Conservation (phyloP, 1,140 invertebrate species). For the Bombus haemorrhoidalis region DNA sequence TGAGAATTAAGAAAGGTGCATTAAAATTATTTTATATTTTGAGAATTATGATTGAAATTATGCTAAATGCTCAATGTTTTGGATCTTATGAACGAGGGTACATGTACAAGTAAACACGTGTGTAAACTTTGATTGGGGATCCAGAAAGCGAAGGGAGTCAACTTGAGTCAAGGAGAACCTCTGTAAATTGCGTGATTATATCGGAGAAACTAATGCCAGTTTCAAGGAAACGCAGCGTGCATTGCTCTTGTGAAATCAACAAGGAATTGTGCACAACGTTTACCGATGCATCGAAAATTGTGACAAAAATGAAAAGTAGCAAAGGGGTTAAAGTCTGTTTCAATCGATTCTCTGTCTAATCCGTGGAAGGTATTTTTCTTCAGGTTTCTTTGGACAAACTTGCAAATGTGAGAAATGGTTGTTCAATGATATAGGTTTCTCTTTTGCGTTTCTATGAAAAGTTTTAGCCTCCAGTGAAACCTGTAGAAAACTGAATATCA, state of each 20-base stretch:
- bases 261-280: not conserved
- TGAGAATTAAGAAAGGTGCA: not conserved
- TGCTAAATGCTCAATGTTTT: not conserved
- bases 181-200: slow-evolving; percentile 62
- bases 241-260: slow-evolving; percentile 38
- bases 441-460: not conserved
- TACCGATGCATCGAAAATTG: not conserved
- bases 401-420: not conserved
- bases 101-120: not conserved
- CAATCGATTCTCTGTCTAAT: too few relatives aligned
- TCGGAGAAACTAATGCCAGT: slow-evolving; percentile 37
- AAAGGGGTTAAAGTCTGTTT: not conserved
- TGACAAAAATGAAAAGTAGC: not conserved
- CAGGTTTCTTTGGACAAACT: not conserved
- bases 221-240: not conserved
- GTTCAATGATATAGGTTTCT: not conserved
- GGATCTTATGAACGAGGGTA: not conserved
- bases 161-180: slow-evolving; percentile 68
- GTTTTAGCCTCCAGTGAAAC: not conserved
- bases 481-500: not conserved
- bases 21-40: not conserved
- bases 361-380: too few relatives aligned
- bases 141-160: slow-evolving; percentile 56
- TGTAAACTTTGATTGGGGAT: not conserved
- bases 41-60: not conserved